phyloP scores from a whole-genome alignment of 2,113 vertebrate species.

The Plestiodon gilberti region DNA sequence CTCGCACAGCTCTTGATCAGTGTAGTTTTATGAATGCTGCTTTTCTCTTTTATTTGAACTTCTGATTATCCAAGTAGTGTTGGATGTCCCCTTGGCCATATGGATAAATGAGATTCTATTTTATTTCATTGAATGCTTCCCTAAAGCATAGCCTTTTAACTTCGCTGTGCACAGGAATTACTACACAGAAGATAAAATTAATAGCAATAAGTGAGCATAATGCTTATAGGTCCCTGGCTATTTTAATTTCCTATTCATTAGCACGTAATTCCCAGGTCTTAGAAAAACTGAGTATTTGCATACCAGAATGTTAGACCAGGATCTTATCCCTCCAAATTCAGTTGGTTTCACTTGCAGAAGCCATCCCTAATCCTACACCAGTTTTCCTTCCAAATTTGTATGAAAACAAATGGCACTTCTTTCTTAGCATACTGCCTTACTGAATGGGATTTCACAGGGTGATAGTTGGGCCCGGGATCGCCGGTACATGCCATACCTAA shows the following conservation, averaged over 20 bases:
- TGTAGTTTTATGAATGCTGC: background rate
- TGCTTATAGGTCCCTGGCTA: background rate
- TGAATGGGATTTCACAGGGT: background rate
- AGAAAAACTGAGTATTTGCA: background rate
- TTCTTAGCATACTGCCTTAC: background rate
- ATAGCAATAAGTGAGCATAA: conserved; percentile 2
- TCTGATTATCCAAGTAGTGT: background rate
- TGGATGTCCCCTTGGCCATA: background rate
- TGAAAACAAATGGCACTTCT: background rate
- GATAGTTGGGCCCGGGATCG: background rate
- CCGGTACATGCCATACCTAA: too few relatives aligned
- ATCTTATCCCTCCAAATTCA: background rate
- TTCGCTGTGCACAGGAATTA: background rate
- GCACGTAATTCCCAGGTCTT: background rate
- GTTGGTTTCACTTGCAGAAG: background rate
- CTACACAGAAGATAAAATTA: background rate
- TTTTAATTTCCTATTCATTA: conserved; percentile 21
- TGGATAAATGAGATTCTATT: conserved; percentile 11
- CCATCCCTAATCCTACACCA: background rate
- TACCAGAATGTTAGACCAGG: background rate
- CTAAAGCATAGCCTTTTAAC: background rate
- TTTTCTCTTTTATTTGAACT: background rate
- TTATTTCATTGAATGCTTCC: conserved; percentile 2
- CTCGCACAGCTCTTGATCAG: background rate
- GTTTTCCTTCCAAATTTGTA: background rate